Evolutionary conservation across 2,888 invertebrate species (phyloP).

Genomic region (Sericinus montela): DNA sequence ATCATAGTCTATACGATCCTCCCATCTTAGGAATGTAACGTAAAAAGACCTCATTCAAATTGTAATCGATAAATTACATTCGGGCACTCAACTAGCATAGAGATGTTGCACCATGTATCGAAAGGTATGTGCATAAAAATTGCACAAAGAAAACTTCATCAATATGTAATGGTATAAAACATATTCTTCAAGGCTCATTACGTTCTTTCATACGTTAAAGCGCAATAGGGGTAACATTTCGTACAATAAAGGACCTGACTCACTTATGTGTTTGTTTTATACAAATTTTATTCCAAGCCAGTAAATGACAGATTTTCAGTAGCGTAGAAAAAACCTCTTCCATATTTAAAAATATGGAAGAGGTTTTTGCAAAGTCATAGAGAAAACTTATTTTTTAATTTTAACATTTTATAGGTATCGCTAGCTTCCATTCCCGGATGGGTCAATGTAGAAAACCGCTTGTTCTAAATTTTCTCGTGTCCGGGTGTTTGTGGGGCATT

Average conservation of each 20-base stretch:
- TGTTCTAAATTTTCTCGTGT: too few species aligned
- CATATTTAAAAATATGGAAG: too few species aligned
- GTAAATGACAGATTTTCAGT: too few species aligned
- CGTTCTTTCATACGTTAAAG: constrained; percentile 26
- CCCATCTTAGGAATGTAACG: neutral
- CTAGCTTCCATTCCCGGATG: too few species aligned
- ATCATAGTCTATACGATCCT: neutral
- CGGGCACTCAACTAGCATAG: neutral
- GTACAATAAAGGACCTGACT: neutral
- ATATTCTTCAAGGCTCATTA: constrained; percentile 33
- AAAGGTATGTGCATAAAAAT: constrained; percentile 6
- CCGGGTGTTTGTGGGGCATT: too few species aligned
- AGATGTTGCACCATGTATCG: constrained; percentile 1
- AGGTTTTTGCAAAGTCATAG: too few species aligned
- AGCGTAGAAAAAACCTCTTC: too few species aligned
- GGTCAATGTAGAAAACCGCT: too few species aligned
- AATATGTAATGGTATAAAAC: constrained; percentile 40
- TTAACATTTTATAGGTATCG: too few species aligned
- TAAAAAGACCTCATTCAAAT: constrained; percentile 4
- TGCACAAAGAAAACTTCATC: constrained; percentile 30
- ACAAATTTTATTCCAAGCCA: too few species aligned
- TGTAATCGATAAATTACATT: constrained; percentile 1
- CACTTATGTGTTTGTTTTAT: too few species aligned
- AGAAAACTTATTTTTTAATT: too few species aligned
- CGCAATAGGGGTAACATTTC: neutral